Conservation (phyloP, 2,888 invertebrate genomes). For the Hoplodrina blanda region DNA sequence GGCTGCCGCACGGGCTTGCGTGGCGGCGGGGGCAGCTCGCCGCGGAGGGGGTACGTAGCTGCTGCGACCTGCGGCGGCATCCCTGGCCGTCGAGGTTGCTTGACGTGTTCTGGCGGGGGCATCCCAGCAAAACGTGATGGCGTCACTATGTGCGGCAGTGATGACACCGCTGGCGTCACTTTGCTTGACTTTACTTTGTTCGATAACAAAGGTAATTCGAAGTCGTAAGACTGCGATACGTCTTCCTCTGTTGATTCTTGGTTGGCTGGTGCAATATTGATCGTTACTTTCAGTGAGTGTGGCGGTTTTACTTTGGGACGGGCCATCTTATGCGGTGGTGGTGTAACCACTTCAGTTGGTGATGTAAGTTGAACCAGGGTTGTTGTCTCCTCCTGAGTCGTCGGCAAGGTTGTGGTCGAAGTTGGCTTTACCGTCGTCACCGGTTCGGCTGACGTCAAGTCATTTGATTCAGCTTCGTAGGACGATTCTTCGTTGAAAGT, state of each 20-base stretch:
- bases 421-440: constrained; percentile 9
- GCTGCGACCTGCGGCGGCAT: not conserved
- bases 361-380: not conserved
- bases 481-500: constrained; percentile 13
- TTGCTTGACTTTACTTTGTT: not conserved
- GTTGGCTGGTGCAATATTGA: constrained; percentile 35
- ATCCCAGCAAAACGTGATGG: not conserved
- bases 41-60: no score
- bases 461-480: not conserved
- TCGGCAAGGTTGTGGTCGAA: not conserved
- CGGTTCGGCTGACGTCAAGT: constrained; percentile 22
- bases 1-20: not conserved
- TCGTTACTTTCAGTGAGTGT: constrained; percentile 36
- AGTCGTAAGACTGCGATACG: not conserved
- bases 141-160: not conserved
- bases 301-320: constrained; percentile 4
- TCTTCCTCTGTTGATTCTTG: constrained; percentile 3
- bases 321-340: not conserved
- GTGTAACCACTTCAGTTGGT: constrained; percentile 2
- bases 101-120: not conserved
- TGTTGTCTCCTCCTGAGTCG: not conserved
- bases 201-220: constrained; percentile 16
- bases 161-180: constrained; percentile 6
- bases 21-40: not conserved
- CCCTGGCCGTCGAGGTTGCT: not conserved